A percentile compares a stretch with the other conserved stretches of the same genome.
phyloP scores from a whole-genome alignment of 37 sponge, comb jelly and placozoan genomes.

The Beroe ovata region DNA sequence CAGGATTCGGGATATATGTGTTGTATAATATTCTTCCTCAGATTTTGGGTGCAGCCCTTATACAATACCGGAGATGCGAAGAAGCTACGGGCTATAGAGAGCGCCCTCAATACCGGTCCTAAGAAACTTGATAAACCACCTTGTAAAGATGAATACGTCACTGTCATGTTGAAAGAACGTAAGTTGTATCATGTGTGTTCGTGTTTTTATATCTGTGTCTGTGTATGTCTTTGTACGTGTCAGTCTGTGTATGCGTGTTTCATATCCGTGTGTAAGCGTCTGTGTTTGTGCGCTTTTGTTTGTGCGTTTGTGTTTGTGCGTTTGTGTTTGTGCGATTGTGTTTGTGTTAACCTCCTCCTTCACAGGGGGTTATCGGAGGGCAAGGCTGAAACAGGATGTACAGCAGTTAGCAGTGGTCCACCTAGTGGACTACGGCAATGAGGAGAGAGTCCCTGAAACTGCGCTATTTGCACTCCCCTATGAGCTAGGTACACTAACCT shows the following conservation, averaged over 20 bases:
- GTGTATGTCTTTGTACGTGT: no score
- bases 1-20: no score
- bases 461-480: conserved; percentile 17
- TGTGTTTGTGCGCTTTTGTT: no score
- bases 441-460: conserved; percentile 43
- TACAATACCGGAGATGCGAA: conserved; percentile 21
- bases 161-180: conserved; percentile 31
- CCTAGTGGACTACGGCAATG: conserved; percentile 27
- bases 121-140: neutral
- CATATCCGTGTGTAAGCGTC: no score
- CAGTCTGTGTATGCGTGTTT: no score
- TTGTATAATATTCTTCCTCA: no score
- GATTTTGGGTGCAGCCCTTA: conserved; percentile 37
- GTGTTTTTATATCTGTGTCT: no score
- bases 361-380: conserved; percentile 42
- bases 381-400: conserved; percentile 1
- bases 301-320: no score
- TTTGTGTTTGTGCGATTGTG: no score
- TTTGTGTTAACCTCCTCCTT: no score
- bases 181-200: no score
- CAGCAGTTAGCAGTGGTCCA: conserved; percentile 24
- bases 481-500: no score
- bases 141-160: conserved; percentile 20
- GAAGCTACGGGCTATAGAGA: conserved; percentile 7
- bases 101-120: neutral